These are phyloP conservation scores for Hermetia illucens DNA, from an alignment of 1,140 invertebrate genomes.

Conservation along the genomic window DNA sequence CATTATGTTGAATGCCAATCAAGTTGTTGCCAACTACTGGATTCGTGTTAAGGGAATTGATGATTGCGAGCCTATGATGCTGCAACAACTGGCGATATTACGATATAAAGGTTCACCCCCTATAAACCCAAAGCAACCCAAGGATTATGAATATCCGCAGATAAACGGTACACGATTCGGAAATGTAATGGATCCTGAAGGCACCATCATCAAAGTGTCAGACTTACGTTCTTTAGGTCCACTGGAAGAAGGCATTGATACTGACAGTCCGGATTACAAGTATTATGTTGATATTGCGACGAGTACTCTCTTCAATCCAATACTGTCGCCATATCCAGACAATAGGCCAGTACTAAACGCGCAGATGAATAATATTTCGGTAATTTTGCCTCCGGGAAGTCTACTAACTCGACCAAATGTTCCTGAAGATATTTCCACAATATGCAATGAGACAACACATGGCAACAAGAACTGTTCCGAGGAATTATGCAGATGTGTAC, in stretches of 20 bases:
- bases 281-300: slow-evolving; percentile 21
- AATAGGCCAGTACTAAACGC: too few species aligned
- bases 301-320: too few species aligned
- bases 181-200: slow-evolving; percentile 9
- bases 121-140: slow-evolving; percentile 12
- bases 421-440: slow-evolving; percentile 15
- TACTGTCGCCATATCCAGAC: too few species aligned
- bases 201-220: slow-evolving; percentile 17
- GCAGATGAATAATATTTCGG: too few species aligned
- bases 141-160: slow-evolving; percentile 20
- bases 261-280: slow-evolving; percentile 18
- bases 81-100: slow-evolving; percentile 24
- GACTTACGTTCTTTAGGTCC: slow-evolving; percentile 15
- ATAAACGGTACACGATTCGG: slow-evolving; percentile 14
- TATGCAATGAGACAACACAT: slow-evolving; percentile 20
- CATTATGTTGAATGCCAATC: slow-evolving; percentile 52
- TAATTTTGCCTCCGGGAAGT: slow-evolving; percentile 14
- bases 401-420: slow-evolving; percentile 17
- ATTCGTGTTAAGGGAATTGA: slow-evolving; percentile 30
- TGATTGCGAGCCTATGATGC: slow-evolving; percentile 15
- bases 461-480: slow-evolving; percentile 14
- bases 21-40: slow-evolving; percentile 40
- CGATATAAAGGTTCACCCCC: slow-evolving; percentile 19
- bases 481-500: slow-evolving; percentile 17
- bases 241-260: slow-evolving; percentile 19